These are phyloP conservation scores for Sturnira hondurensis DNA, from an alignment of 2,113 vertebrate species.

Conservation along the genomic window DNA sequence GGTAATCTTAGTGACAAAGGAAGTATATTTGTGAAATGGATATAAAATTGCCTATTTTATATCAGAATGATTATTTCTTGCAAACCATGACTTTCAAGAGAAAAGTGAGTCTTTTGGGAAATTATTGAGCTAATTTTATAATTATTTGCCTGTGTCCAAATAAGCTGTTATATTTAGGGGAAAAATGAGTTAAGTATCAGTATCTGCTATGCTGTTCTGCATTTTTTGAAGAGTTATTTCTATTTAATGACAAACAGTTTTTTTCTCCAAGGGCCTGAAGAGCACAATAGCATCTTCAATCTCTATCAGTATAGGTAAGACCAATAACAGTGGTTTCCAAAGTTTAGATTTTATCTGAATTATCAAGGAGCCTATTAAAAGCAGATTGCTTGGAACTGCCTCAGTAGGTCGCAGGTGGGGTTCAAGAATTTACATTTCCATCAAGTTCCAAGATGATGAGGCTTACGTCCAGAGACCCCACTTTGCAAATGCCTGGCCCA, in stretches of 20 bases:
- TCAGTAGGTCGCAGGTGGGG: background rate
- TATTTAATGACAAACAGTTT: background rate
- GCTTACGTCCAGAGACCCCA: background rate
- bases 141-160: background rate
- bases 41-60: background rate
- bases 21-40: background rate
- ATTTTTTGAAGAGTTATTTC: background rate
- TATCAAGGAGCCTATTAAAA: background rate
- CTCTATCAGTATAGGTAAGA: background rate
- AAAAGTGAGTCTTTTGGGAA: background rate
- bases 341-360: background rate
- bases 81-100: background rate
- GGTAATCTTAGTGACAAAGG: constrained; percentile 67
- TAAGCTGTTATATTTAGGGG: background rate
- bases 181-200: background rate
- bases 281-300: background rate
- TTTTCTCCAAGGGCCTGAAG: background rate
- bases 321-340: background rate
- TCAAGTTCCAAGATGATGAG: background rate
- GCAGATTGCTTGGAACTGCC: background rate
- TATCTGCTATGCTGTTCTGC: background rate
- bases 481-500: background rate
- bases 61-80: background rate
- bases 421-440: constrained; percentile 11
- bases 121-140: background rate